Evolutionary conservation across 53 echinoderm and acorn worm genomes (phyloP), one percentile per base, ranked within the genome.

Genomic region (Echinarachnius parma): DNA sequence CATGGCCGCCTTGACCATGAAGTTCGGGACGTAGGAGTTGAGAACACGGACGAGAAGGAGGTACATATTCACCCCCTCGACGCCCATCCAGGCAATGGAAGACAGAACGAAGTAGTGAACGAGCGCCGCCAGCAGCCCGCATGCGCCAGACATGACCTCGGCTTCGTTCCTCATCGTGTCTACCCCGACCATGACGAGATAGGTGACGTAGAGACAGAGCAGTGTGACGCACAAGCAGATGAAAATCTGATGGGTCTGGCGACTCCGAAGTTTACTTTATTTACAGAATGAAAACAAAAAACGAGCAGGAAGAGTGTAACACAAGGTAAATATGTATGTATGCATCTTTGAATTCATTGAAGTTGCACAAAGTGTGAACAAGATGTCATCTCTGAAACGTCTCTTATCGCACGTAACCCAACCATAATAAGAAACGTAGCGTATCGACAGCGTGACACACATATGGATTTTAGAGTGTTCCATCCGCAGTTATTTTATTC

Each of bases 81-180:
- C 68, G 15, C 68, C 68, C 68, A 68, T 68, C 68, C 68, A 68
- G 1, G 68, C 31, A 5, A 68, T 68, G 33, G 68, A 68, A 4
- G 53, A 68, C 9, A 68, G 32, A 0, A 52, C 34, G 34, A 68
- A 68, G 68, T 32, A 68, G 22, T 68, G 68, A 2, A 68, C 48
- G 22, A 68, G 68, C 15, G 21, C 52, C 13, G 68, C 68, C 1
- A 68, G 22, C 8, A 52, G 21, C 2, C 68, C 34, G 15, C 68
- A 68, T 14, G 52, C 68, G 3, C 33, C 53, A 0, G 52, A 3
- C 18, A 19, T 21, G 15, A 52, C 53, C 13, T 22, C 34, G 0
- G 3, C 10, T 3, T 4, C 26, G 14, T 9, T 48, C 5, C 33
- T 32, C 2, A 9, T 16, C 1, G 68, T 33, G 53, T 68, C 68